Base-by-base conservation (phyloP, 2,113 vertebrate genomes). In the Callipepla californica region DNA sequence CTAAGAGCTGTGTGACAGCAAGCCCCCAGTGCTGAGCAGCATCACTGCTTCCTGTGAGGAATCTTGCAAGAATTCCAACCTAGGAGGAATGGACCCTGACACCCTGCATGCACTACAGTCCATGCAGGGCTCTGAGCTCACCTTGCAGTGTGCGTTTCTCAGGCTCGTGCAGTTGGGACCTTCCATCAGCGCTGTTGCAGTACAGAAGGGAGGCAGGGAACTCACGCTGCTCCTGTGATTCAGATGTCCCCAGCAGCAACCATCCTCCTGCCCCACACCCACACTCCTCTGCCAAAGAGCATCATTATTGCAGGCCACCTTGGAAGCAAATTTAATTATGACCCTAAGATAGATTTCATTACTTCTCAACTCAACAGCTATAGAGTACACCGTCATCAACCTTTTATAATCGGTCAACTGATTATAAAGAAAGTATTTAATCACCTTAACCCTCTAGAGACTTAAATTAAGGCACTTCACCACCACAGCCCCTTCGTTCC, bases 381-480 rank as follows among this genome's bases (percentile, higher is more conserved):
- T 4, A 19, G 66, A 93, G 87, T 70, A 85, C 87, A 97, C 93
- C 51, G 40, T 85, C 95, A 94, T 79, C 94, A 90, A 91, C 92
- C 81, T 3, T 22, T 44, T 17, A 44, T 44, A 38, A 76, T 53
- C 80, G 67, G 86, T 75, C 80, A 48, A 61, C 59, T 94, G 85
- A 96, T 93, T 86, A 95, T 87, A 94, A 97, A 88, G 80, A 93
- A 94, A 97, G 92, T 92, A 94, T 95, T 97, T 96, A 97, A 97
- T 96, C 93, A 94, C 92, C 30, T 34, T 80, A 90, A 69, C 32
- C 63, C 96, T 93, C 96, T 23, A 44, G 69, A 97, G 94, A 57
- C 42, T 95, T 93, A 96, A 97, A 95, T 96, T 93, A 96, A 97
- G 82, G 87, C 61, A 78, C 70, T 51, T 83, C 67, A 79, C 75